These are phyloP conservation scores for Oithona nana DNA, from an alignment of 2,888 invertebrate genomes.

Conservation along the genomic window DNA sequence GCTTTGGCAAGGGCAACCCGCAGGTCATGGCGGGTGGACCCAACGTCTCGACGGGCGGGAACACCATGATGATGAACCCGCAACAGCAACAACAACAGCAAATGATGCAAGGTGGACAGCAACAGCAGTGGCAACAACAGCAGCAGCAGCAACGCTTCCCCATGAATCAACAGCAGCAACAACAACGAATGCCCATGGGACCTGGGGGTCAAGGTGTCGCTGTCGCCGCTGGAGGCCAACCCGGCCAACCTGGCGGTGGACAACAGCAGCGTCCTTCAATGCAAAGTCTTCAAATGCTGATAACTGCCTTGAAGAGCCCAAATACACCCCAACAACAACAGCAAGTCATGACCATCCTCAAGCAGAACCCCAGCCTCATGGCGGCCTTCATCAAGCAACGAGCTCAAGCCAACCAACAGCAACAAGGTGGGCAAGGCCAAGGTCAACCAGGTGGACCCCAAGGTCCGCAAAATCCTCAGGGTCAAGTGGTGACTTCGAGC, in stretches of 20 bases:
- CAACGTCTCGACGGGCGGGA: conserved; percentile 22
- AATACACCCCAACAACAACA: conserved; percentile 79
- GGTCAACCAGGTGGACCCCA: conserved; percentile 21
- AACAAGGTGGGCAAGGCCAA: conserved; percentile 19
- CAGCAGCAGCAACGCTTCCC: conserved; percentile 25
- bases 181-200: conserved; percentile 18
- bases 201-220: conserved; percentile 22
- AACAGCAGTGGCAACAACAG: conserved; percentile 30
- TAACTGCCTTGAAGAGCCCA: conserved; percentile 48
- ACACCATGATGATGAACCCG: conserved; percentile 20
- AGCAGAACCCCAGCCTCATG: conserved; percentile 84
- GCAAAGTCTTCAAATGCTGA: conserved; percentile 16
- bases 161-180: conserved; percentile 17
- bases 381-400: conserved; percentile 80
- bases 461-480: conserved; percentile 20
- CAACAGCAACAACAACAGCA: conserved; percentile 30
- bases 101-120: conserved; percentile 29
- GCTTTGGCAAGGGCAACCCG: conserved; percentile 49
- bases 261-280: conserved; percentile 29
- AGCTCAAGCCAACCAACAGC: conserved; percentile 32
- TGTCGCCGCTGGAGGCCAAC: conserved; percentile 22
- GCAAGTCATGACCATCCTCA: conserved; percentile 67
- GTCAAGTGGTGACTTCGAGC: conserved; percentile 19
- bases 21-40: conserved; percentile 20
- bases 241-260: conserved; percentile 19